Evolutionary conservation across 2,888 invertebrate genomes (phyloP).

Genomic region (Choristoneura rosaceana): DNA sequence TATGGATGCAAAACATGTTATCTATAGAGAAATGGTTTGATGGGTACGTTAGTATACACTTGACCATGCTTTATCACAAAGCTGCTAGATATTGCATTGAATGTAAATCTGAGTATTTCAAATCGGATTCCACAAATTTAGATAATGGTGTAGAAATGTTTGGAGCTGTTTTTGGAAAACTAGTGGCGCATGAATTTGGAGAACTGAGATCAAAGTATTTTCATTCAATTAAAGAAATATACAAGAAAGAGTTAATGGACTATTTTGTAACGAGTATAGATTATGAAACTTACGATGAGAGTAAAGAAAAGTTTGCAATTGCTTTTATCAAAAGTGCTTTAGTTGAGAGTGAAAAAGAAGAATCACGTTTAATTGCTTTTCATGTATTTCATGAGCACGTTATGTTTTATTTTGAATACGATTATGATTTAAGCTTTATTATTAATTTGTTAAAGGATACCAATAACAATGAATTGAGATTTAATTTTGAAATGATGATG

Average conservation of each 20-base stretch:
- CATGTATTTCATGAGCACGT: conserved; percentile 9
- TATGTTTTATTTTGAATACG: conserved; percentile 5
- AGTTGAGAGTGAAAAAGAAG: conserved; percentile 9
- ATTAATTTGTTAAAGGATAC: not conserved
- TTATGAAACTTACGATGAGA: conserved; percentile 21
- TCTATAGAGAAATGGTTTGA: conserved; percentile 26
- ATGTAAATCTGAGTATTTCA: conserved; percentile 6
- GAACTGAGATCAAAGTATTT: conserved; percentile 19
- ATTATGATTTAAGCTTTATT: conserved; percentile 12
- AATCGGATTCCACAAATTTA: conserved; percentile 2
- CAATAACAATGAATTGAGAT: conserved; percentile 18
- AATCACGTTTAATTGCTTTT: conserved; percentile 21
- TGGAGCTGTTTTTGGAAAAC: conserved; percentile 22
- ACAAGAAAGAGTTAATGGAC: conserved; percentile 2
- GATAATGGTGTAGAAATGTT: conserved; percentile 32
- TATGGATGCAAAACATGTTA: conserved; percentile 22
- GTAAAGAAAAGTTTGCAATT: conserved; percentile 24
- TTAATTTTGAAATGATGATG: not conserved
- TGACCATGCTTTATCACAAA: conserved; percentile 30
- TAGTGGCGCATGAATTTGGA: conserved; percentile 13
- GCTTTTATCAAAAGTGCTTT: conserved; percentile 28
- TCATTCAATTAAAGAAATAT: conserved; percentile 18
- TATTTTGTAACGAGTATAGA: not conserved
- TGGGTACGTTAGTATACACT: conserved; percentile 13
- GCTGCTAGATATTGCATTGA: conserved; percentile 11